Evolutionary conservation across 2,888 invertebrate species (phyloP).

Genomic region (Melieria crassipennis): DNA sequence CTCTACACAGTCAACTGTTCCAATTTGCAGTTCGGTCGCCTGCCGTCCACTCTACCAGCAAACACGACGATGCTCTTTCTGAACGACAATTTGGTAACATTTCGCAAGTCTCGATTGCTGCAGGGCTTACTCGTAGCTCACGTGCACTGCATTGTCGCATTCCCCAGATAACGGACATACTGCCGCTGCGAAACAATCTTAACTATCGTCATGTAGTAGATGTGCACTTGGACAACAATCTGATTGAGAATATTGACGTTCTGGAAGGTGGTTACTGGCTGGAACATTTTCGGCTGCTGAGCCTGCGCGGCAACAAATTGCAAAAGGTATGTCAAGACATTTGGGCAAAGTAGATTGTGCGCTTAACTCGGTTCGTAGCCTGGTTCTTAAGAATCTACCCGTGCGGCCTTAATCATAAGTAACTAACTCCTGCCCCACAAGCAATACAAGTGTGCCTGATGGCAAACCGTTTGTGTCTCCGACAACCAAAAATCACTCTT

Average conservation of each 20-base stretch:
- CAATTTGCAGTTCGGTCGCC: slow-evolving; percentile 53
- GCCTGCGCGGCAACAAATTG: slow-evolving; percentile 77
- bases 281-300: slow-evolving; percentile 79
- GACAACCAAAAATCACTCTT: too few species aligned
- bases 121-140: background rate
- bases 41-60: slow-evolving; percentile 60
- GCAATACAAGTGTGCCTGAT: too few species aligned
- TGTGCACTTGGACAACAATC: slow-evolving; percentile 81
- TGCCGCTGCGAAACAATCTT: slow-evolving; percentile 74
- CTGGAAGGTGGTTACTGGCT: slow-evolving; percentile 85
- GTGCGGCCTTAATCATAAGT: too few species aligned
- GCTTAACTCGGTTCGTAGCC: too few species aligned
- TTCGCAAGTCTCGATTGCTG: background rate
- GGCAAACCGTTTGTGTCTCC: too few species aligned
- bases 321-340: slow-evolving; percentile 70
- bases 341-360: too few species aligned
- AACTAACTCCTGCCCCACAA: too few species aligned
- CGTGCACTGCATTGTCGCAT: slow-evolving; percentile 6
- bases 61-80: slow-evolving; percentile 63
- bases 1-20: slow-evolving; percentile 65
- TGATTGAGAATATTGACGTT: slow-evolving; percentile 73
- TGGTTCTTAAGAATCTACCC: too few species aligned
- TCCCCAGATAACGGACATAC: slow-evolving; percentile 75
- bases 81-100: slow-evolving; percentile 59
- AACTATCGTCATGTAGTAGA: slow-evolving; percentile 76